A percentile compares a stretch with the other conserved stretches of the same genome.
These are phyloP conservation scores for Tichodroma muraria DNA, from an alignment of 2,113 vertebrate species.

Conservation along the genomic window DNA sequence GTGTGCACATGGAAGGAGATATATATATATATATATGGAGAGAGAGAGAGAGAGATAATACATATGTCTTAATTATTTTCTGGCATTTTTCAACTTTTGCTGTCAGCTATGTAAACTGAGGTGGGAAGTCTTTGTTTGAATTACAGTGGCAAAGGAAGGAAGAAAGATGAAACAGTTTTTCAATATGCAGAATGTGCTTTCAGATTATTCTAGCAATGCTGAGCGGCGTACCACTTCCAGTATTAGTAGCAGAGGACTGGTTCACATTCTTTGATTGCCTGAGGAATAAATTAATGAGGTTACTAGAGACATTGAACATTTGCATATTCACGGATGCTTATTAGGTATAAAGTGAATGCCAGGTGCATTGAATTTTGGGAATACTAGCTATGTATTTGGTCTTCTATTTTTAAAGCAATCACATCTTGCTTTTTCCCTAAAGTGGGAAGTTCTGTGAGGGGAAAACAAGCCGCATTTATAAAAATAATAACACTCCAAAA, in stretches of 20 bases:
- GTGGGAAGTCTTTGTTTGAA: slow-evolving; percentile 69
- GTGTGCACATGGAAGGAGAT: background rate
- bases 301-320: slow-evolving; percentile 74
- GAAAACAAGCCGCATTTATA: slow-evolving; percentile 15
- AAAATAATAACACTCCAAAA: background rate
- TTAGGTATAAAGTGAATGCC: slow-evolving; percentile 76
- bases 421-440: slow-evolving; percentile 46
- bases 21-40: background rate
- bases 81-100: slow-evolving; percentile 30
- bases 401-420: slow-evolving; percentile 55
- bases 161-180: slow-evolving; percentile 66
- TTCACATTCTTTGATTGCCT: slow-evolving; percentile 76
- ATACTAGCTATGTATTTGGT: slow-evolving; percentile 53
- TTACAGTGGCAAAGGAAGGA: slow-evolving; percentile 45
- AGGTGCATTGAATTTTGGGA: slow-evolving; percentile 75
- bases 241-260: slow-evolving; percentile 67
- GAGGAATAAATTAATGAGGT: slow-evolving; percentile 83
- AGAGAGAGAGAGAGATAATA: background rate
- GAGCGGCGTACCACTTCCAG: slow-evolving; percentile 39
- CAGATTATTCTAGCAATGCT: slow-evolving; percentile 49
- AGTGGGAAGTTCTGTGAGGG: slow-evolving; percentile 24
- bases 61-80: slow-evolving; percentile 38
- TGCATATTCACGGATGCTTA: slow-evolving; percentile 81
- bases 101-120: slow-evolving; percentile 51
- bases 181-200: slow-evolving; percentile 54